Evolutionary conservation across 2,888 invertebrate species (phyloP), one percentile per base, ranked within the genome.

Genomic region (Cataglyphis livida): DNA sequence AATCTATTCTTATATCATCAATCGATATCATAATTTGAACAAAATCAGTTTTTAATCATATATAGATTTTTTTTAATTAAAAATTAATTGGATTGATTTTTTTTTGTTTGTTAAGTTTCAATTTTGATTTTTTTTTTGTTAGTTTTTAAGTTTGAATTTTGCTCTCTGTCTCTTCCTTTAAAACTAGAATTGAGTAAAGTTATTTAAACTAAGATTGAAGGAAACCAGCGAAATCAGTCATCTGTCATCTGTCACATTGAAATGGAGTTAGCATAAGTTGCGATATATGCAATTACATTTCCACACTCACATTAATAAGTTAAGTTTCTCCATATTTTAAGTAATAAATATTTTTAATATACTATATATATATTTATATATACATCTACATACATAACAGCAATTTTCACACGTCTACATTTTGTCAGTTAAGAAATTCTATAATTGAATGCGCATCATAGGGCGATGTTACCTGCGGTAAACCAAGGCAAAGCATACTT

Each of bases 161-260:
- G n/a, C 7, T 51, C 51, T n/a, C 1, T 51, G 7, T 57, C 12
- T 15, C 1, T 28, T 10, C 5, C n/a, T 48, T 61, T 57, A 7
- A 12, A 54, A 35, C 35, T 25, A 41, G 1, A 48, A 73, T 28
- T 73, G 28, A 41, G 3, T 38, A 38, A 61, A 51, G n/a, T 61
- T 73, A 61, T 73, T 41, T 61, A 61, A 73, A 41, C 3, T 28
- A 18, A 41, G 21, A 41, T 12, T 57, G 12, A 57, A 73, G 25
- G 25, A 25, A 25, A 57, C 18, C 25, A n/a, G 3, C 41, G 2
- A 59, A 28, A 18, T 1, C n/a, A 9, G 10, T 9, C 9, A 35
- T 54, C 21, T 54, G 10, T 9, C 9, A 35, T 54, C 21, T 54
- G 21, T 54, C 35, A 70, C 6, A 10, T 21, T 35, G 5, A 28